phyloP scores from a whole-genome alignment of 2,797 vertebrate genomes.

The Loris lydekkerianus region DNA sequence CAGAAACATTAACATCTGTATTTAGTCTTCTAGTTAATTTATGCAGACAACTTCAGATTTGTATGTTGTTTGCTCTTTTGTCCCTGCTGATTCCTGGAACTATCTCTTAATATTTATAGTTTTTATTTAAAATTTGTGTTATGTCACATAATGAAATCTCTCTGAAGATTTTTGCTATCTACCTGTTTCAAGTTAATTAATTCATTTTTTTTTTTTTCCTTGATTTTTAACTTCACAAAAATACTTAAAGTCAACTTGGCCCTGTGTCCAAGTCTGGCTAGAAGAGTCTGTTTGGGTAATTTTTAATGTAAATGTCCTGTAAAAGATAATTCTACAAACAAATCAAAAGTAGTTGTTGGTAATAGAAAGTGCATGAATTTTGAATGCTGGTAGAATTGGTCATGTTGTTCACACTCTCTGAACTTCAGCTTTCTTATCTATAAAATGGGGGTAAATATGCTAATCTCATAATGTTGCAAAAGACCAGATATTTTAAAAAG shows the following conservation, averaged over 20 bases:
- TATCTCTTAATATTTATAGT: not conserved
- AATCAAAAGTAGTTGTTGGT: not conserved
- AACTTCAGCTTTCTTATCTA: not conserved
- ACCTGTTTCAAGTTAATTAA: not conserved
- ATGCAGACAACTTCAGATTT: not conserved
- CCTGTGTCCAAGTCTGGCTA: not conserved
- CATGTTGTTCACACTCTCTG: not conserved
- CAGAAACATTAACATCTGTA: not conserved
- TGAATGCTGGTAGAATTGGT: not conserved
- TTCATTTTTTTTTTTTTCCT: not conserved
- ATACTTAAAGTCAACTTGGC: not conserved
- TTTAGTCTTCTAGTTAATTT: constrained; percentile 30
- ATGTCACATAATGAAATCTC: not conserved
- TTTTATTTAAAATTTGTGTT: constrained; percentile 1
- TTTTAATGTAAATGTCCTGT: constrained; percentile 6
- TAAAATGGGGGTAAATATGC: not conserved
- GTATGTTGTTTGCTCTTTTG: not conserved
- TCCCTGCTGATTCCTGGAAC: constrained; percentile 2
- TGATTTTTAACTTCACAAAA: not conserved
- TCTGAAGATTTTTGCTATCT: not conserved
- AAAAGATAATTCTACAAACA: constrained; percentile 27
- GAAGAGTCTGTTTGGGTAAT: not conserved
- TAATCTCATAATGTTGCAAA: not conserved
- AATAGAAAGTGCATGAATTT: not conserved
- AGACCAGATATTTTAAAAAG: not conserved